These are phyloP conservation scores for Uria aalge DNA, from an alignment of 2,113 vertebrate genomes.

Conservation along the genomic window DNA sequence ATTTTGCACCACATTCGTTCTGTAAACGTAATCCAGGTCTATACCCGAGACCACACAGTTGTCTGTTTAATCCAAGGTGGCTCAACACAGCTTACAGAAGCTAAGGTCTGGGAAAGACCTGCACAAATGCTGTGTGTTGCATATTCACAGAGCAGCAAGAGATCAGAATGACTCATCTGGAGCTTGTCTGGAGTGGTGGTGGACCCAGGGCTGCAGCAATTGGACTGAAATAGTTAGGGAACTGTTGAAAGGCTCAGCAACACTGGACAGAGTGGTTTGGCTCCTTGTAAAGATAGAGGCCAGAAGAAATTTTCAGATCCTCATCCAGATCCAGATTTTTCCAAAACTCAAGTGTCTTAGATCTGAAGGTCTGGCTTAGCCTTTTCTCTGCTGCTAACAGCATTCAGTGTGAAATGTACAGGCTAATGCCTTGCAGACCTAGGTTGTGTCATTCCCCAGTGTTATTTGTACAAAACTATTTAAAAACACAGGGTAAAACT, in stretches of 20 bases:
- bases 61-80: background rate
- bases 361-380: background rate
- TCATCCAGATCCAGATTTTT: conserved; percentile 18
- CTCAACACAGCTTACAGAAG: background rate
- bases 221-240: background rate
- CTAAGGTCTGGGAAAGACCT: background rate
- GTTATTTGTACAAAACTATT: conserved; percentile 23
- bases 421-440: conserved; percentile 34
- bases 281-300: background rate
- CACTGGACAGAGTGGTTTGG: background rate
- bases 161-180: background rate
- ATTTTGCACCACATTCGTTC: background rate
- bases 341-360: background rate
- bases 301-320: background rate
- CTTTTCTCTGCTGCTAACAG: background rate
- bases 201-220: background rate
- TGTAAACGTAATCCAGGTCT: background rate
- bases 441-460: background rate
- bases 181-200: accelerated
- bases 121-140: background rate
- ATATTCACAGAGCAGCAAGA: background rate
- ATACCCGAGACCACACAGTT: accelerated
- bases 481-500: background rate
- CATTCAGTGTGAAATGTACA: background rate
- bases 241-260: background rate